phyloP scores from a whole-genome alignment of 2,113 vertebrate genomes.

The Otolemur garnettii region DNA sequence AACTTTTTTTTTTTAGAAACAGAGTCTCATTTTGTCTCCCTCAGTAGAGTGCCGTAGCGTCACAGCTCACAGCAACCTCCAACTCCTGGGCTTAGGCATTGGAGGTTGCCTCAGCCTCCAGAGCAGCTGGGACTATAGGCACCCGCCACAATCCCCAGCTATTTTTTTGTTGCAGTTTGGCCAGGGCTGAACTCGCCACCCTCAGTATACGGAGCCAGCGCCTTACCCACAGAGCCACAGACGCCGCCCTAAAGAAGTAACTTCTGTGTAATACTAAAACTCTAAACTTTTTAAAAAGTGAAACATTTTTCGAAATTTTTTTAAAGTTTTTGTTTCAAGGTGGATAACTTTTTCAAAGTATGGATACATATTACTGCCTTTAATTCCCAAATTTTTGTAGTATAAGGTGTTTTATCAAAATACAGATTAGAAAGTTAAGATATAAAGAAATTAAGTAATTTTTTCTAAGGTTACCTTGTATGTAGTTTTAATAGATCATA shows the following conservation, averaged over 20 bases:
- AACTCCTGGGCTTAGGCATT: too few species aligned
- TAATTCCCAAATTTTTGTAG: slow-evolving; percentile 14
- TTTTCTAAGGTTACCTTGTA: background rate
- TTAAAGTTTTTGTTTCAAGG: background rate
- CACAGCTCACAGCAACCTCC: too few species aligned
- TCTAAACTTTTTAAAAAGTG: background rate
- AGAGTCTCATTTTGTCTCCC: too few species aligned
- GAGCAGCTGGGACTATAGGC: too few species aligned
- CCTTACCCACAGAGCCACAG: too few species aligned
- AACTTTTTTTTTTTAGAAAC: background rate
- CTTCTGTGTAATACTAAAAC: background rate
- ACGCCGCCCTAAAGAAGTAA: background rate
- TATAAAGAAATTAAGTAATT: slow-evolving; percentile 4
- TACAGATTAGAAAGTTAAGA: slow-evolving; percentile 4
- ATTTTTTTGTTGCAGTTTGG: too few species aligned
- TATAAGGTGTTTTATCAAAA: slow-evolving; percentile 12
- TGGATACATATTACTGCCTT: slow-evolving; percentile 6
- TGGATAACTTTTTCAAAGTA: slow-evolving; percentile 17
- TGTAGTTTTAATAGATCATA: slow-evolving; percentile 1
- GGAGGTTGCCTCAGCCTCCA: too few species aligned
- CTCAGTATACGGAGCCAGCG: too few species aligned
- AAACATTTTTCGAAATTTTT: background rate
- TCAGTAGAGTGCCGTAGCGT: too few species aligned
- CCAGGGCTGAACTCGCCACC: too few species aligned
- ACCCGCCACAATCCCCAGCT: too few species aligned